Conservation (phyloP, 2,797 vertebrate species). For the Phrynocephalus guinanensis region DNA sequence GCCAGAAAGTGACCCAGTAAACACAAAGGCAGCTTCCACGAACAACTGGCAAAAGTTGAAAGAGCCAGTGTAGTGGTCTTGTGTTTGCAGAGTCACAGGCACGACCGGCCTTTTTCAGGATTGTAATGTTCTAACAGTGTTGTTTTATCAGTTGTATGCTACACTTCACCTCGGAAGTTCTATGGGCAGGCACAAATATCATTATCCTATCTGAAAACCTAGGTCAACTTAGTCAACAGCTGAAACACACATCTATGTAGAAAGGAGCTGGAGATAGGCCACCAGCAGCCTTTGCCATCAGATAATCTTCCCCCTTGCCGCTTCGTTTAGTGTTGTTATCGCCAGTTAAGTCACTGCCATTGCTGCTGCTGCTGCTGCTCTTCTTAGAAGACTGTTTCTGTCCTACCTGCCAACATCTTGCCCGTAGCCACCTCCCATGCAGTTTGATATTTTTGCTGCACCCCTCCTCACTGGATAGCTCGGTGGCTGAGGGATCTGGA, state of each 20-base stretch:
- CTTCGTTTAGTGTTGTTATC: neutral
- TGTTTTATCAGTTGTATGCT: neutral
- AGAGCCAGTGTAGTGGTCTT: neutral
- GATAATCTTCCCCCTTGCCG: neutral
- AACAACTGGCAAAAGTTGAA: neutral
- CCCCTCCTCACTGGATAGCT: neutral
- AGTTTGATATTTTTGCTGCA: neutral
- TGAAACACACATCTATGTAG: neutral
- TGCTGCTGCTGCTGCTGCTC: too few relatives aligned
- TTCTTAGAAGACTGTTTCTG: neutral
- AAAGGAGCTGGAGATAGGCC: neutral
- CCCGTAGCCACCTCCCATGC: too few relatives aligned
- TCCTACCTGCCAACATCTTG: neutral
- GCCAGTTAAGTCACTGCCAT: too few relatives aligned
- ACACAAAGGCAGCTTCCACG: neutral
- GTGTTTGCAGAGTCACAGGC: neutral
- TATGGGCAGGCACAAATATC: neutral
- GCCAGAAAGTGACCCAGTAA: neutral
- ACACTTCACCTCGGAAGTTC: neutral
- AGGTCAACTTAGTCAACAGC: neutral
- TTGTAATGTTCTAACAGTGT: neutral
- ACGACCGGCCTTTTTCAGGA: neutral
- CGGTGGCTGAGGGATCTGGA: too few relatives aligned
- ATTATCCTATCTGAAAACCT: too few relatives aligned
- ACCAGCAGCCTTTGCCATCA: neutral